Conservation (phyloP, 1,140 invertebrate genomes). For the Atta colombica region DNA sequence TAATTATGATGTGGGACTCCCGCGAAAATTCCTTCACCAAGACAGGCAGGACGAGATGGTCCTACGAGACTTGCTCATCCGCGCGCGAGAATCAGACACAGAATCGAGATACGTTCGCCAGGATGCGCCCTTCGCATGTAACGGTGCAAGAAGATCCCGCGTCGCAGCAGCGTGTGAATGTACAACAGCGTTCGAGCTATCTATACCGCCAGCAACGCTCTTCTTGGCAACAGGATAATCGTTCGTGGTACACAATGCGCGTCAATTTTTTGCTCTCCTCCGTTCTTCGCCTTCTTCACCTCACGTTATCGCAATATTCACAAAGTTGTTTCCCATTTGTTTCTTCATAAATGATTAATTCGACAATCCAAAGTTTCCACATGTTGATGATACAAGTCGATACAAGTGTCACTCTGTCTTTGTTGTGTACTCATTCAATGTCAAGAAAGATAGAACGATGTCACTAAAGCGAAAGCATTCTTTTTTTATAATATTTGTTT, state of each 20-base stretch:
- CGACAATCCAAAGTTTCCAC: not conserved
- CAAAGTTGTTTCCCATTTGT: not conserved
- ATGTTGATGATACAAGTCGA: too few relatives aligned
- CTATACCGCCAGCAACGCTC: conserved; percentile 31
- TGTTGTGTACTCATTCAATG: too few relatives aligned
- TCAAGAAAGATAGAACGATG: too few relatives aligned
- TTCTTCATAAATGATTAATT: not conserved
- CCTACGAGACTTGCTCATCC: not conserved
- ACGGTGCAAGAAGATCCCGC: not conserved
- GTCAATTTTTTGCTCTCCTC: conserved; percentile 17
- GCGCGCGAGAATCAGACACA: not conserved
- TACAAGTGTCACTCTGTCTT: too few relatives aligned
- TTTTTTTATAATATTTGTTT: not conserved
- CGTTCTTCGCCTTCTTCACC: conserved; percentile 3
- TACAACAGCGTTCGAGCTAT: conserved; percentile 24
- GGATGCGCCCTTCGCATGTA: not conserved
- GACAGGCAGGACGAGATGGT: conserved; percentile 22
- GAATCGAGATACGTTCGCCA: not conserved
- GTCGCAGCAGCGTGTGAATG: not conserved
- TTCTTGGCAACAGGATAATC: conserved; percentile 45
- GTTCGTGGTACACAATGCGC: conserved; percentile 16
- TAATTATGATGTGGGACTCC: conserved; percentile 13
- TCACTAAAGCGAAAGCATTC: too few relatives aligned
- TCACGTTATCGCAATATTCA: not conserved
- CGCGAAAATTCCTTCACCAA: not conserved